Evolutionary conservation across 2,888 invertebrate species (phyloP).

Genomic region (Orthosia cruda): DNA sequence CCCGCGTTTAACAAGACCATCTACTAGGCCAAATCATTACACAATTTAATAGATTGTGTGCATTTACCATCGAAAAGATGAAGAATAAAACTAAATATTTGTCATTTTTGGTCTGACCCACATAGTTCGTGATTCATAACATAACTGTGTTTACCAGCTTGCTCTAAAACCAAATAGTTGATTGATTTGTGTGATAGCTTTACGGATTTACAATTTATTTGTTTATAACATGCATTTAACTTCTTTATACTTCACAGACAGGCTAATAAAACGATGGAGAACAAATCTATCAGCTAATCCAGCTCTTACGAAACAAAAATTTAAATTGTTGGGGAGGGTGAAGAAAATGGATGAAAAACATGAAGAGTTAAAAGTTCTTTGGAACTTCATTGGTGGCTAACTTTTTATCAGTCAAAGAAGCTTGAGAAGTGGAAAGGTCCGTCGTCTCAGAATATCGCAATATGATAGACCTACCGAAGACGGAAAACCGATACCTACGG

Average conservation of each 20-base stretch:
- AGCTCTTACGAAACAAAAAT: too few species aligned
- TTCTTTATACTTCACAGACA: neutral
- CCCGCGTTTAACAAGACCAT: neutral
- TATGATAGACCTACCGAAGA: neutral
- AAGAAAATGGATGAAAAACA: too few species aligned
- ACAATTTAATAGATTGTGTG: neutral
- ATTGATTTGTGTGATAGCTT: constrained; percentile 12
- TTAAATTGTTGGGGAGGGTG: too few species aligned
- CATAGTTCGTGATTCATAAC: constrained; percentile 27
- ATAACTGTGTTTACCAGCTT: neutral
- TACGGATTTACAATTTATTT: constrained; percentile 2
- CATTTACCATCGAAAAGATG: neutral
- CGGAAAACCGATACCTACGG: neutral
- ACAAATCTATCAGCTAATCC: neutral
- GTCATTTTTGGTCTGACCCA: constrained; percentile 35
- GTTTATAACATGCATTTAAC: neutral
- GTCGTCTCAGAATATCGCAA: too few species aligned
- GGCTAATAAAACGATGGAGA: neutral
- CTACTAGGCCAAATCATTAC: neutral
- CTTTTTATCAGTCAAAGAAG: too few species aligned
- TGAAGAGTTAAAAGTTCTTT: too few species aligned
- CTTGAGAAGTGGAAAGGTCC: too few species aligned
- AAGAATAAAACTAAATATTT: constrained; percentile 7
- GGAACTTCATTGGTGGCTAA: too few species aligned
- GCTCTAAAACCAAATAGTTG: neutral